A percentile compares a stretch with the other conserved stretches of the same genome.
Conservation (phyloP, 1,140 invertebrate species). For the Sminthurides bifidus region DNA sequence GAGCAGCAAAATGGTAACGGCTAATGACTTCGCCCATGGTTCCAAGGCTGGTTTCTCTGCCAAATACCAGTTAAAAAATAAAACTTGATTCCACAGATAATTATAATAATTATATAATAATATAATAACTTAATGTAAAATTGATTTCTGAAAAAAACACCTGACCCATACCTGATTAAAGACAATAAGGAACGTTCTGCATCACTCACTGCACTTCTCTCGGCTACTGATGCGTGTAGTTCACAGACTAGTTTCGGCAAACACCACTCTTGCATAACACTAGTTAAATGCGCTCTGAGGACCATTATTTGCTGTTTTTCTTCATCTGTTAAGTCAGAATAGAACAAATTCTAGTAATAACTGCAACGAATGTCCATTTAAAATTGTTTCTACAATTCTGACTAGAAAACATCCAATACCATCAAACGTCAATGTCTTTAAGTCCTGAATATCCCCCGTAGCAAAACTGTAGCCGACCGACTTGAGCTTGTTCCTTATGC, state of each 20-base stretch:
- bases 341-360: too few species aligned
- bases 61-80: not conserved
- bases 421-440: constrained; percentile 5
- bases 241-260: constrained; percentile 66
- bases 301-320: constrained; percentile 22
- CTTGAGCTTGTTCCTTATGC: constrained; percentile 3
- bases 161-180: constrained; percentile 49
- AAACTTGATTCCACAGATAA: not conserved
- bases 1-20: constrained; percentile 65
- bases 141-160: not conserved
- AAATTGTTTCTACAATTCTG: too few species aligned
- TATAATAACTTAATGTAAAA: not conserved
- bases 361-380: too few species aligned
- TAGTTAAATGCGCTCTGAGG: constrained; percentile 18
- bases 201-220: constrained; percentile 53
- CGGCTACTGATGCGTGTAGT: constrained; percentile 48
- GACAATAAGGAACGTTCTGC: constrained; percentile 55
- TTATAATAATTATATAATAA: not conserved
- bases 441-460: too few species aligned
- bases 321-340: constrained; percentile 17
- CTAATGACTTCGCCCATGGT: constrained; percentile 52
- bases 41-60: constrained; percentile 48
- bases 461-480: not conserved
- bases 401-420: too few species aligned
- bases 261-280: constrained; percentile 38